These are phyloP conservation scores for Diorhabda elongata DNA, from an alignment of 1,140 invertebrate species.

Conservation along the genomic window DNA sequence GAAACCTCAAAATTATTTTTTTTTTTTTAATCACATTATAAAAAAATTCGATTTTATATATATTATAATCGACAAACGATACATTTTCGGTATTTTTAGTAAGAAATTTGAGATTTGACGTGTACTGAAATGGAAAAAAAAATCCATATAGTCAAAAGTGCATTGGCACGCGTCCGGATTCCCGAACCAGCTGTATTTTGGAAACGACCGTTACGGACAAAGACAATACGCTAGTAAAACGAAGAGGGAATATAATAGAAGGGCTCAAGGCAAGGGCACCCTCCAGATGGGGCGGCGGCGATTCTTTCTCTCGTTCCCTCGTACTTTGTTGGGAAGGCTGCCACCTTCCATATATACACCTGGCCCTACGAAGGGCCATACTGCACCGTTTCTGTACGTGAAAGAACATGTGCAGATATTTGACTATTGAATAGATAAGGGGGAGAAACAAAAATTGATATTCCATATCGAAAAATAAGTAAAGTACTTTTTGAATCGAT, in stretches of 20 bases:
- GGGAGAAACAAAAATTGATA: too few species aligned
- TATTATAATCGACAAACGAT: too few species aligned
- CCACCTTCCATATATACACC: constrained; percentile 14
- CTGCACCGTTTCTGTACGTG: constrained; percentile 4
- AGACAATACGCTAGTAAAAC: background rate
- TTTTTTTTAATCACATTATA: too few species aligned
- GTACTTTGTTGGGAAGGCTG: background rate
- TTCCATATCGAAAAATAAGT: too few species aligned
- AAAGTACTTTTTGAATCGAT: too few species aligned
- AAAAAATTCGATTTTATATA: too few species aligned
- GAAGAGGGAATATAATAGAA: background rate
- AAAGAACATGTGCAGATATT: constrained; percentile 34
- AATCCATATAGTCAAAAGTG: constrained; percentile 1
- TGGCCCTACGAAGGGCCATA: constrained; percentile 21
- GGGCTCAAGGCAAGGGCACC: constrained; percentile 18
- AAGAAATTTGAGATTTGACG: too few species aligned
- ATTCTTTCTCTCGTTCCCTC: constrained; percentile 4
- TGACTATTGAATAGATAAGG: too few species aligned
- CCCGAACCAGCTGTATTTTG: constrained; percentile 30
- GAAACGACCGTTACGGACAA: constrained; percentile 29
- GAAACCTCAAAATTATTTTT: too few species aligned
- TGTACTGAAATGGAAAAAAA: too few species aligned
- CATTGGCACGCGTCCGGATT: constrained; percentile 30
- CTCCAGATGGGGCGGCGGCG: constrained; percentile 20
- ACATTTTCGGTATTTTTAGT: too few species aligned